Evolutionary conservation across 1,140 invertebrate species (phyloP).

Genomic region (Melanaphis sacchari): DNA sequence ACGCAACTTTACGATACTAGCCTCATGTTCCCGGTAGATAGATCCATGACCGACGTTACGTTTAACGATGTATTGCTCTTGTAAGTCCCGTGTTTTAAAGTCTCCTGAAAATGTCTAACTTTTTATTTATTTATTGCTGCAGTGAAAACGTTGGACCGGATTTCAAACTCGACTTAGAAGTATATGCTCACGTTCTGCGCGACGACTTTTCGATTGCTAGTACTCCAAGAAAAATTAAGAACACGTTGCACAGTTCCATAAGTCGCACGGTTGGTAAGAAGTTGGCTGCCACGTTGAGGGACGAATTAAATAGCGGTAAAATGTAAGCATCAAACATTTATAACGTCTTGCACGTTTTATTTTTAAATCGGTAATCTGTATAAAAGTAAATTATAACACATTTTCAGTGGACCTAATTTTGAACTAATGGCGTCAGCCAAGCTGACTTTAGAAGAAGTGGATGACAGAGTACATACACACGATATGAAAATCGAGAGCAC

Average conservation of each 20-base stretch:
- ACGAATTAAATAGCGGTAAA: constrained; percentile 67
- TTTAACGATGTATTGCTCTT: constrained; percentile 76
- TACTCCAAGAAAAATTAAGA: constrained; percentile 73
- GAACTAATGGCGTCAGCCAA: constrained; percentile 73
- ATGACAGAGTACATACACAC: constrained; percentile 68
- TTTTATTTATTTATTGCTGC: constrained; percentile 63
- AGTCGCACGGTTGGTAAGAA: constrained; percentile 74
- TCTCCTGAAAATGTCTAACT: background rate
- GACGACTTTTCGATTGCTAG: constrained; percentile 75
- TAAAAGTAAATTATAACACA: background rate
- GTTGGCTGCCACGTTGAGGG: constrained; percentile 68
- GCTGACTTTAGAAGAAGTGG: constrained; percentile 70
- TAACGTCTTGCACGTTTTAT: background rate
- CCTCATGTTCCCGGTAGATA: constrained; percentile 73
- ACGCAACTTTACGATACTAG: constrained; percentile 76
- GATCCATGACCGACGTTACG: constrained; percentile 74
- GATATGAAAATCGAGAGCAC: constrained; percentile 67
- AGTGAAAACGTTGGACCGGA: constrained; percentile 72
- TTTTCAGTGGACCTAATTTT: constrained; percentile 73
- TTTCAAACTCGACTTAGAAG: constrained; percentile 73
- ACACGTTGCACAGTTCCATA: constrained; percentile 75
- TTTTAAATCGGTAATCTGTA: background rate
- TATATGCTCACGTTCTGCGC: constrained; percentile 74
- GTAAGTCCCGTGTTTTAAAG: constrained; percentile 66
- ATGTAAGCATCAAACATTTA: constrained; percentile 62